phyloP scores from a whole-genome alignment of 1,140 invertebrate genomes.

The Diplogasteroides magnus region DNA sequence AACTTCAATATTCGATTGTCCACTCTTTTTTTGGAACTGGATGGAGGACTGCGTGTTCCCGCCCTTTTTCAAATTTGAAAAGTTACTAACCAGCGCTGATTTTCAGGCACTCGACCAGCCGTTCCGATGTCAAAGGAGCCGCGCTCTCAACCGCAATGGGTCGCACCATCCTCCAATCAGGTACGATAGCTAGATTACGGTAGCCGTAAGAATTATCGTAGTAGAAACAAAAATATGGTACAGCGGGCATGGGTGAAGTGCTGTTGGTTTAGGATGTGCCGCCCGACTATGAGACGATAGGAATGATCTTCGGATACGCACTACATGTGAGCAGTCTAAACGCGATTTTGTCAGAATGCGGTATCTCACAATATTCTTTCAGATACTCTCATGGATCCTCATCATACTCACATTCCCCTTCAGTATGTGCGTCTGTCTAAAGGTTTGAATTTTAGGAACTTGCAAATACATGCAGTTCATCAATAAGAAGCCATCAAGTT shows the following conservation, averaged over 20 bases:
- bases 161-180: conserved; percentile 49
- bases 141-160: conserved; percentile 52
- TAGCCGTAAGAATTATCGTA: neutral
- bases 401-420: conserved; percentile 73
- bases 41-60: neutral
- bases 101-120: neutral
- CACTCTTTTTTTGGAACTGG: neutral
- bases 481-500: too few species aligned
- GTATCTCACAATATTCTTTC: neutral
- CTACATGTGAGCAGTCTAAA: conserved; percentile 18
- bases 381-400: conserved; percentile 61
- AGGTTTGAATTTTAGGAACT: too few species aligned
- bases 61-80: neutral
- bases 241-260: neutral
- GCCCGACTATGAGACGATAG: conserved; percentile 54
- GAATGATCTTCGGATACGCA: conserved; percentile 55
- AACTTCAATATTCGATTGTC: neutral
- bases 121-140: conserved; percentile 35
- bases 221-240: neutral
- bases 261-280: conserved; percentile 45
- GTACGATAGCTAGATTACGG: conserved; percentile 21
- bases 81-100: neutral
- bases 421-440: conserved; percentile 77
- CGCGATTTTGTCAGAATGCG: neutral
- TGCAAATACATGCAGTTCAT: too few species aligned